A percentile compares a stretch with the other conserved stretches of the same genome.
Conservation (phyloP, 2,888 invertebrate genomes). For the Nomada fabriciana region DNA sequence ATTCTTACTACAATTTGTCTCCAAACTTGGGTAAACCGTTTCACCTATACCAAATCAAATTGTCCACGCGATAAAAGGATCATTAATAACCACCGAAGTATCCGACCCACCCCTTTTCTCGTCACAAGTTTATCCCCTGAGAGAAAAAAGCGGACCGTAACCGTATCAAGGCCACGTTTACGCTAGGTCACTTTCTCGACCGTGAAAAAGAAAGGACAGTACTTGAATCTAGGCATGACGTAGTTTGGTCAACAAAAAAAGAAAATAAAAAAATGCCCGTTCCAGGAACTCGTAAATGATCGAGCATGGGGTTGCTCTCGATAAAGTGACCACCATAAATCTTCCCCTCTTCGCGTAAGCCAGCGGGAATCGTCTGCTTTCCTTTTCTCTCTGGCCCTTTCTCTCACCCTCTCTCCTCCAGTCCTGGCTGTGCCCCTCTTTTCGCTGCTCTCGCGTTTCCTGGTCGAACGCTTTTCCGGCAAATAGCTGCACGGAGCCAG, state of each 20-base stretch:
- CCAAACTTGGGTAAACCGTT: neutral
- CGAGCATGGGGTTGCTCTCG: slow-evolving; percentile 55
- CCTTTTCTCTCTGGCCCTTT: neutral
- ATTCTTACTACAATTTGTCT: too few relatives aligned
- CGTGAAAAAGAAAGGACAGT: slow-evolving; percentile 24
- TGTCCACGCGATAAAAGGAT: slow-evolving; percentile 29
- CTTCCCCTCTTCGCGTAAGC: slow-evolving; percentile 43
- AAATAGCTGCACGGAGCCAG: slow-evolving; percentile 65
- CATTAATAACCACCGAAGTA: slow-evolving; percentile 17
- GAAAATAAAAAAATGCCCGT: slow-evolving; percentile 26
- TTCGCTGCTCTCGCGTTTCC: slow-evolving; percentile 55
- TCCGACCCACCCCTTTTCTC: neutral
- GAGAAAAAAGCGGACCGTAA: neutral
- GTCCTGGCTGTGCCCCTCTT: neutral
- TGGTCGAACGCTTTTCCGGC: slow-evolving; percentile 63
- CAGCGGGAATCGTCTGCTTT: slow-evolving; percentile 39
- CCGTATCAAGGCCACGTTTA: slow-evolving; percentile 35
- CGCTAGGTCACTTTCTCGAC: slow-evolving; percentile 14
- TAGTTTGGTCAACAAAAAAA: slow-evolving; percentile 1
- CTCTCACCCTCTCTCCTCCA: slow-evolving; percentile 21
- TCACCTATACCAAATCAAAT: slow-evolving; percentile 8
- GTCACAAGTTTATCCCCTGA: slow-evolving; percentile 20
- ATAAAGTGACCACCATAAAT: slow-evolving; percentile 69
- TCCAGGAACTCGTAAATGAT: slow-evolving; percentile 54
- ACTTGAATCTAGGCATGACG: neutral